These are phyloP conservation scores for Aulostomus chinensis DNA, from an alignment of 2,797 vertebrate species.

Conservation along the genomic window DNA sequence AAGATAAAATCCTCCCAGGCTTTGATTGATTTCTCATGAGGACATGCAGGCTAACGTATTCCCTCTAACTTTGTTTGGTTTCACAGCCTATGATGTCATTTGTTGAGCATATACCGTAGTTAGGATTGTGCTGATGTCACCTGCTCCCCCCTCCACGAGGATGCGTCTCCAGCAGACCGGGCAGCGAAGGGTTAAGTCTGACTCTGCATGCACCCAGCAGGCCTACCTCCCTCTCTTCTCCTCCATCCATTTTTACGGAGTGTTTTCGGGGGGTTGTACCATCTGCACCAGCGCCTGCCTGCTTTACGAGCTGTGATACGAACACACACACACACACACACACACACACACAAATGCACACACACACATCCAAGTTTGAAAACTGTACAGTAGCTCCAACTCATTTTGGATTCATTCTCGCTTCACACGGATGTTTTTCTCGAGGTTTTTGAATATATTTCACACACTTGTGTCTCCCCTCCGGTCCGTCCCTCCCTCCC, in stretches of 20 bases:
- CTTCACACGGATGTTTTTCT: not conserved
- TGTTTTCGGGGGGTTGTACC: conserved; percentile 47
- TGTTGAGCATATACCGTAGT: too few species aligned
- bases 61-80: too few species aligned
- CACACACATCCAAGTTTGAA: too few species aligned
- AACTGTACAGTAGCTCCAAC: too few species aligned
- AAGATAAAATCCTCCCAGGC: too few species aligned
- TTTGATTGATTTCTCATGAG: too few species aligned
- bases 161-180: conserved; percentile 3
- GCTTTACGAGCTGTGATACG: conserved; percentile 17
- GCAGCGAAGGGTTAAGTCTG: conserved; percentile 78
- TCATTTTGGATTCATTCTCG: not conserved
- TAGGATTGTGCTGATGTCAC: too few species aligned
- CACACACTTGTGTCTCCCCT: not conserved
- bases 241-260: conserved; percentile 61
- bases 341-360: too few species aligned
- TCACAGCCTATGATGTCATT: too few species aligned
- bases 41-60: too few species aligned
- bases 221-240: conserved; percentile 28
- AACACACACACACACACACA: too few species aligned
- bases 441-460: not conserved
- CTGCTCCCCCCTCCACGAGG: conserved; percentile 16
- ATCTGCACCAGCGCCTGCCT: conserved; percentile 44
- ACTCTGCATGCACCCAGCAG: conserved; percentile 71
- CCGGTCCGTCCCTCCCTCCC: conserved; percentile 4